A percentile compares a stretch with the other conserved stretches of the same genome.
Evolutionary conservation across 2,113 vertebrate genomes (phyloP).

Genomic region (Emberiza fucata): DNA sequence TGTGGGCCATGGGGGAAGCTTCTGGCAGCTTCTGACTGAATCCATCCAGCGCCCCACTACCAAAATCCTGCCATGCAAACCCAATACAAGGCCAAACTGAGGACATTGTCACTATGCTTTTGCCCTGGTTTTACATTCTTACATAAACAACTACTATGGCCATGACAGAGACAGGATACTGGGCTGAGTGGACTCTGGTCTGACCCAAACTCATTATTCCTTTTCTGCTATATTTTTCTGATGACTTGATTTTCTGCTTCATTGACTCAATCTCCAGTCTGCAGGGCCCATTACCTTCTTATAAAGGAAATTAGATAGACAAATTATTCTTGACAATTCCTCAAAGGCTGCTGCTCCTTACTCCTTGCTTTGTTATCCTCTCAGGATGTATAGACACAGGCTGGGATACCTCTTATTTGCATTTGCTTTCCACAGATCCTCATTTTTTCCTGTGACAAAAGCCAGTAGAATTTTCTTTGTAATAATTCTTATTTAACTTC

Average conservation of each 20-base stretch:
- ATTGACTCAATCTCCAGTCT: not conserved
- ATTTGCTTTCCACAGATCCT: not conserved
- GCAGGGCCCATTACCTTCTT: not conserved
- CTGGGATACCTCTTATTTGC: not conserved
- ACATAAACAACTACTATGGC: not conserved
- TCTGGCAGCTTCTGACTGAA: not conserved
- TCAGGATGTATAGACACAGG: not conserved
- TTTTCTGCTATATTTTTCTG: not conserved
- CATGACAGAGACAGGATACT: not conserved
- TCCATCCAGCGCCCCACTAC: rapidly evolving
- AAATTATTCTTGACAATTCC: constrained; percentile 3
- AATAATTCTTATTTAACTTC: not conserved
- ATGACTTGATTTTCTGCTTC: constrained; percentile 27
- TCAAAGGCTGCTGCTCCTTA: not conserved
- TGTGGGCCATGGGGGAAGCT: not conserved
- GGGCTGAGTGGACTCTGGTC: not conserved
- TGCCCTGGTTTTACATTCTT: not conserved
- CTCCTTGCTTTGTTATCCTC: not conserved
- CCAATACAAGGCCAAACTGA: not conserved
- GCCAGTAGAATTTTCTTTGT: not conserved
- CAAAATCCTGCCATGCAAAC: not conserved
- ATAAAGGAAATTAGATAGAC: not conserved
- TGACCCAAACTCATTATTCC: not conserved
- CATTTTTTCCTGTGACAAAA: not conserved
- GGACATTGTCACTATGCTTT: not conserved